These are phyloP conservation scores for Chaetura pelagica DNA, from an alignment of 2,113 vertebrate species.

Conservation along the genomic window DNA sequence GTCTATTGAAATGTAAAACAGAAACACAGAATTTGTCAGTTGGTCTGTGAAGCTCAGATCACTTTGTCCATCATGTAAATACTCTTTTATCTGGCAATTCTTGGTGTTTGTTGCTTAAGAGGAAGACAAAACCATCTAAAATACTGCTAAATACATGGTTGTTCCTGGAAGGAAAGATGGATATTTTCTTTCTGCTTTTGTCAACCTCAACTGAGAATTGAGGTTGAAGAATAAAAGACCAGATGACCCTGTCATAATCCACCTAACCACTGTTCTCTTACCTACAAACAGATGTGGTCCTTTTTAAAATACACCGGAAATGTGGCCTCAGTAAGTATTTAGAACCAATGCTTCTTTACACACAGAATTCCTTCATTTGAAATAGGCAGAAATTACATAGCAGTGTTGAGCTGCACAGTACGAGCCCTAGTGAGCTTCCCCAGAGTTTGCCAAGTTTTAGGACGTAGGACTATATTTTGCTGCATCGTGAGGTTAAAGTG, in stretches of 20 bases:
- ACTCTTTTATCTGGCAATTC: neutral
- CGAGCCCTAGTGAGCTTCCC: neutral
- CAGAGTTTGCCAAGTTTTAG: neutral
- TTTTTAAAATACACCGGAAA: neutral
- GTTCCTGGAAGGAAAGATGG: neutral
- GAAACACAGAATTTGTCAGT: neutral
- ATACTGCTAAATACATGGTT: neutral
- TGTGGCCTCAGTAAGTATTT: neutral
- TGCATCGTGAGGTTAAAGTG: slow-evolving; percentile 43
- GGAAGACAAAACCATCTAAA: neutral
- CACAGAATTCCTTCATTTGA: neutral
- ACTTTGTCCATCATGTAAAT: neutral
- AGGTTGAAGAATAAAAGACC: neutral
- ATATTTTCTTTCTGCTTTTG: neutral
- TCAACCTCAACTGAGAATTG: neutral
- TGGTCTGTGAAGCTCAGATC: neutral
- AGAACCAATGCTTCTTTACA: neutral
- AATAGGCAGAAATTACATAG: neutral
- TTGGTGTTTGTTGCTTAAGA: neutral
- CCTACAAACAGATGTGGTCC: neutral
- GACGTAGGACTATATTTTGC: slow-evolving; percentile 22
- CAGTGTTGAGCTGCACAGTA: neutral
- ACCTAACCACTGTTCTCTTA: neutral
- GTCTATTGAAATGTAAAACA: slow-evolving; percentile 5
- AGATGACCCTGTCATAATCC: neutral